These are phyloP conservation scores for Littorina saxatilis DNA, from an alignment of 1,140 invertebrate genomes.

Conservation along the genomic window DNA sequence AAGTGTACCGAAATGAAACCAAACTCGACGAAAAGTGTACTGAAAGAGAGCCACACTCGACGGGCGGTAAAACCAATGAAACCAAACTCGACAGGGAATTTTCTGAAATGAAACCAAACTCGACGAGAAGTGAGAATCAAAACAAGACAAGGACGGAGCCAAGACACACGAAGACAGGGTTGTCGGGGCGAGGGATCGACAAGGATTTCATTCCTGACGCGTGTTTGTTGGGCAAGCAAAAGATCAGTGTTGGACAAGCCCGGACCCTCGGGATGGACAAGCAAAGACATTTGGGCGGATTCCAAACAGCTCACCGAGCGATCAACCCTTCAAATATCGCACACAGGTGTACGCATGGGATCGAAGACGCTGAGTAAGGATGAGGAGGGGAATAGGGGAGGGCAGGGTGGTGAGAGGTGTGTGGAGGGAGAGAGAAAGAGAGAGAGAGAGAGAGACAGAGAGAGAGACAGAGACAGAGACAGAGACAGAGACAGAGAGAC, in stretches of 20 bases:
- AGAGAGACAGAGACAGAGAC: constrained; percentile 5
- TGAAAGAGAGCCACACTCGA: too few species aligned
- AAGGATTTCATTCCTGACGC: too few species aligned
- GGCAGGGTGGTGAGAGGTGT: background rate
- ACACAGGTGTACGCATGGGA: background rate
- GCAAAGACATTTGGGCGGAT: background rate
- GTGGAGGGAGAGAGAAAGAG: background rate
- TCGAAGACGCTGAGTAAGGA: background rate
- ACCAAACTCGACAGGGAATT: too few species aligned
- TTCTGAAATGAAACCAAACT: too few species aligned
- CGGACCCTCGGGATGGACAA: too few species aligned
- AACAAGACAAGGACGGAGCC: too few species aligned
- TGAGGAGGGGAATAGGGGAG: background rate
- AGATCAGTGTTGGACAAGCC: too few species aligned
- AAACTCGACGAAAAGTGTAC: too few species aligned
- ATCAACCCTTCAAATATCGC: constrained; percentile 1
- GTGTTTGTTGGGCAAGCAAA: constrained; percentile 8
- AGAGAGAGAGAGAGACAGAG: background rate
- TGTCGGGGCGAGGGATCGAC: too few species aligned
- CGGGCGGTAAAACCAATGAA: too few species aligned
- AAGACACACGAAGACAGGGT: too few species aligned
- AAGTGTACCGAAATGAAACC: too few species aligned
- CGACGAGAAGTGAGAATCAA: constrained; percentile 19
- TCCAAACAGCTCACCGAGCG: constrained; percentile 15
- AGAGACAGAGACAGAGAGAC: background rate